Conservation (phyloP, 2,888 invertebrate species). For the Mongoloraphidia duomilia region DNA sequence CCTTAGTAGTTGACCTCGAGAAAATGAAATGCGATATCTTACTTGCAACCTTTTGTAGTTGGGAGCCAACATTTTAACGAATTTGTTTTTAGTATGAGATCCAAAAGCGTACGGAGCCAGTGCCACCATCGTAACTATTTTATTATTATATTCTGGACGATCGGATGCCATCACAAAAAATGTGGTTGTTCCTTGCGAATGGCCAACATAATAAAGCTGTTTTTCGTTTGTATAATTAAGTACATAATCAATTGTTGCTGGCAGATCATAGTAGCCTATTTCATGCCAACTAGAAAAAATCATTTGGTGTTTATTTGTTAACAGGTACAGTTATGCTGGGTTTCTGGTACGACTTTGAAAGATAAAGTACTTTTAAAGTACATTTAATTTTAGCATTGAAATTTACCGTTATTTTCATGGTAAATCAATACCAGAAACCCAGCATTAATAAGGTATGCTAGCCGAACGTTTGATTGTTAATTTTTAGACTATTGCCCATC, state of each 20-base stretch:
- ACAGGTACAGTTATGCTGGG: too few relatives aligned
- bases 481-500: too few relatives aligned
- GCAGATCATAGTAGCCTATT: constrained; percentile 42
- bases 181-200: constrained; percentile 40
- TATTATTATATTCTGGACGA: constrained; percentile 30
- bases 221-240: constrained; percentile 30
- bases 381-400: background rate
- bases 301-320: background rate
- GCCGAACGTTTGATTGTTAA: too few relatives aligned
- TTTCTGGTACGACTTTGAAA: background rate
- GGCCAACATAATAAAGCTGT: constrained; percentile 39
- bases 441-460: too few relatives aligned
- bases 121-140: constrained; percentile 22
- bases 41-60: too few relatives aligned
- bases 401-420: background rate
- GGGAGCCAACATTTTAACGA: too few relatives aligned
- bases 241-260: constrained; percentile 42
- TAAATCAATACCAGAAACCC: too few relatives aligned
- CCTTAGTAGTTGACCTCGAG: too few relatives aligned
- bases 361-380: background rate
- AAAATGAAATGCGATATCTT: too few relatives aligned
- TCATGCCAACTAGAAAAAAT: constrained; percentile 34
- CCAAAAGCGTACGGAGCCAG: constrained; percentile 29
- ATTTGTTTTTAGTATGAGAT: background rate
- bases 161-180: constrained; percentile 28